Conservation (phyloP, 2,113 vertebrate genomes). For the Perca schrenkii region DNA sequence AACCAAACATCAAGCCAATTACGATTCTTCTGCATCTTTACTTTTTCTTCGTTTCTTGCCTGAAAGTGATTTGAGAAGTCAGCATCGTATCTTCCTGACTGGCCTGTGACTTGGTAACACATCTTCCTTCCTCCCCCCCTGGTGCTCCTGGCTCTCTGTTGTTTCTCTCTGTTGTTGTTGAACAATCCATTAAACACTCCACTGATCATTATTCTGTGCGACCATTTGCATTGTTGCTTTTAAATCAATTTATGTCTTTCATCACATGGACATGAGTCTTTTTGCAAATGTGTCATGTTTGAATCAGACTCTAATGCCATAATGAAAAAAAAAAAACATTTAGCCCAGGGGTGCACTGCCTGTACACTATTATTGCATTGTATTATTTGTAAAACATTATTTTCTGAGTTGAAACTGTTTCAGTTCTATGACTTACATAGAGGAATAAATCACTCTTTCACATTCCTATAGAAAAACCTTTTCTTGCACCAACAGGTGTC, state of each 20-base stretch:
- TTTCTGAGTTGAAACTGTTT: neutral
- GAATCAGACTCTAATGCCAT: neutral
- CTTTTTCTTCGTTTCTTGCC: neutral
- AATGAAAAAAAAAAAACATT: neutral
- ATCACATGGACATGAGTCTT: neutral
- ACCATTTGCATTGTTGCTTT: constrained; percentile 24
- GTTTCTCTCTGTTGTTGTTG: neutral
- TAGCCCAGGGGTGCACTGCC: neutral
- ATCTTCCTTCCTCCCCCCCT: neutral
- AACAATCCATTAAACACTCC: neutral
- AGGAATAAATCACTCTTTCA: neutral
- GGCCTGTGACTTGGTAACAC: constrained; percentile 1
- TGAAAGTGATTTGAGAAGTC: constrained; percentile 15
- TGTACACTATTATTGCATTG: neutral
- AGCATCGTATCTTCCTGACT: neutral
- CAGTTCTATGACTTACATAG: neutral
- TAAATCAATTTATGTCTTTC: constrained; percentile 9
- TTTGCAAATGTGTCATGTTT: neutral
- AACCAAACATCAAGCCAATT: neutral
- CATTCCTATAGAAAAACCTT: neutral
- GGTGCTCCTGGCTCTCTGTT: neutral
- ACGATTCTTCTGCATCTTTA: constrained; percentile 4
- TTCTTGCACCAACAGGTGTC: neutral
- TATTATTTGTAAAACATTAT: neutral
- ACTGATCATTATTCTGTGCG: neutral